Conservation (phyloP, 2,888 invertebrate species). For the Platerodrilus igneus region DNA sequence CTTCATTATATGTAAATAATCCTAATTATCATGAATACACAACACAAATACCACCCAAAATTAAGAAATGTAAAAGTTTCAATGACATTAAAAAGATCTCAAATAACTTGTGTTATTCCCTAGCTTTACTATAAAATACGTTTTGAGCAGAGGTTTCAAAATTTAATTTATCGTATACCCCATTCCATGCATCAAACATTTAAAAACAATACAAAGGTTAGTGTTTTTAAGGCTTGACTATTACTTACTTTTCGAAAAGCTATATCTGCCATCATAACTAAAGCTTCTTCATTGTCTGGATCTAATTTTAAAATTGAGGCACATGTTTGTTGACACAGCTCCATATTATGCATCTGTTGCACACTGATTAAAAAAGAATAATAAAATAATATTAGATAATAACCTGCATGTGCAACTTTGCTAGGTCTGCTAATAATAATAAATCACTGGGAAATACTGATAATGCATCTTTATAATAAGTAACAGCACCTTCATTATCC, state of each 20-base stretch:
- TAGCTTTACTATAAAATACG: no score
- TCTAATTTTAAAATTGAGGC: conserved; percentile 76
- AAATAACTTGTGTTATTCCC: no score
- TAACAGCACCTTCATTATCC: conserved; percentile 71
- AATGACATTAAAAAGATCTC: no score
- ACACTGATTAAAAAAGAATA: background rate
- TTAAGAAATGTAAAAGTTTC: no score
- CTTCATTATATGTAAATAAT: no score
- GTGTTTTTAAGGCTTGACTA: no score
- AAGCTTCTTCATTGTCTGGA: conserved; percentile 86
- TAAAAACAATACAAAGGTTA: no score
- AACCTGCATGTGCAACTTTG: conserved; percentile 77
- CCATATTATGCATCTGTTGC: conserved; percentile 71
- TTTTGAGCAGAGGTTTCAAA: no score
- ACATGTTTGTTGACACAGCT: conserved; percentile 84
- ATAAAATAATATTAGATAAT: no score
- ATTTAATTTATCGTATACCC: no score
- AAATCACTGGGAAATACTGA: conserved; percentile 73
- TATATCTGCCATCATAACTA: conserved; percentile 94
- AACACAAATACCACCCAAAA: no score
- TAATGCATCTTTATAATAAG: conserved; percentile 82
- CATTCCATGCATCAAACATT: background rate
- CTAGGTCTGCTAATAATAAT: conserved; percentile 65
- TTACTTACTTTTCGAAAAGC: conserved; percentile 72
- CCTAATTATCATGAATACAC: no score